These are phyloP conservation scores for Eurystomus gularis DNA, from an alignment of 2,113 vertebrate genomes.

Conservation along the genomic window DNA sequence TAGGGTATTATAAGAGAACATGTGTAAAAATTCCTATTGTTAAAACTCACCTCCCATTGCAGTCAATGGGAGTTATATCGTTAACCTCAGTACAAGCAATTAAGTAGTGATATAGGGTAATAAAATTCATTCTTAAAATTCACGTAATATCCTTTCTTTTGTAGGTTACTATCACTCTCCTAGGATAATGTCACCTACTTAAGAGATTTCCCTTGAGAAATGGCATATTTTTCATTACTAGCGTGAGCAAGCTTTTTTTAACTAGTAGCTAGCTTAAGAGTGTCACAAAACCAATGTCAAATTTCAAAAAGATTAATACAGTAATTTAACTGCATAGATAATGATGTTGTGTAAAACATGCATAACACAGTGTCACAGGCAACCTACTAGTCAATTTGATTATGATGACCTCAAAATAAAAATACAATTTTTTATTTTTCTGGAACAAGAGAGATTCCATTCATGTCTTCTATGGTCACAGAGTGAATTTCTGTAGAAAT, in stretches of 20 bases:
- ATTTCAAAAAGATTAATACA: not conserved
- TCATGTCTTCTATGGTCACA: not conserved
- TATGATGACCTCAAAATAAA: not conserved
- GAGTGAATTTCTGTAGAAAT: not conserved
- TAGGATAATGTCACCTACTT: conserved; percentile 35
- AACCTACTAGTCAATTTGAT: not conserved
- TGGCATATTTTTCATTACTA: not conserved
- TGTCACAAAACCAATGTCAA: not conserved
- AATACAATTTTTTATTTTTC: not conserved
- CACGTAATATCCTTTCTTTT: not conserved
- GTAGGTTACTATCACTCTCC: not conserved
- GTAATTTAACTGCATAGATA: not conserved
- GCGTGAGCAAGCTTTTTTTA: not conserved
- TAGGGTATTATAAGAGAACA: not conserved
- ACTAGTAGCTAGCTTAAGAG: not conserved
- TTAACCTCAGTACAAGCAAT: not conserved
- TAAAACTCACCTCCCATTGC: not conserved
- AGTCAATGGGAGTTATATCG: not conserved
- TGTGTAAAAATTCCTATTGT: not conserved
- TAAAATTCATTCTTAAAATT: conserved; percentile 45
- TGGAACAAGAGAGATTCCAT: not conserved
- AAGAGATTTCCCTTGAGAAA: conserved; percentile 3
- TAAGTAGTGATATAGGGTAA: not conserved
- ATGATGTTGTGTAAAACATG: not conserved
- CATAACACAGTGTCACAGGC: not conserved